These are phyloP conservation scores for Candidula unifasciata DNA, from an alignment of 2,888 invertebrate species.

Conservation along the genomic window DNA sequence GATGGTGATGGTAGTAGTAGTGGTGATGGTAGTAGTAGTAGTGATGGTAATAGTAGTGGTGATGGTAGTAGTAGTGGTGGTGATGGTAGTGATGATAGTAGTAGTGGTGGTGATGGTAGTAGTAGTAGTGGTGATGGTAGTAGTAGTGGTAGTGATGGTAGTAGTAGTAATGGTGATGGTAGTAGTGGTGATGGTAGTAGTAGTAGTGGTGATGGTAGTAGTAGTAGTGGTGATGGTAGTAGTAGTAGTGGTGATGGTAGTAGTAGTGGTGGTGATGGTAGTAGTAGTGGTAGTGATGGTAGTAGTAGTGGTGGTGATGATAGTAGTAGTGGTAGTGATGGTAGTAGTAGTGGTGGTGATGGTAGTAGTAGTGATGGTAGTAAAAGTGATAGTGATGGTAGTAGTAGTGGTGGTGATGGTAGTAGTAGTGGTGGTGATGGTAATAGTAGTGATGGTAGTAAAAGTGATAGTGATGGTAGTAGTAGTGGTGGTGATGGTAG, in stretches of 20 bases:
- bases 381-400: no score
- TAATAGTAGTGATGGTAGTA: no score
- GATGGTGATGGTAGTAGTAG: neutral
- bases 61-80: slow-evolving; percentile 1
- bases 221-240: slow-evolving; percentile 9
- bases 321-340: slow-evolving; percentile 26
- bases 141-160: slow-evolving; percentile 9
- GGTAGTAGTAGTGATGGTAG: neutral
- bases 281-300: slow-evolving; percentile 3
- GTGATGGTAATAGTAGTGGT: slow-evolving; percentile 13
- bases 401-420: no score
- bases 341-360: neutral
- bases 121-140: slow-evolving; percentile 21
- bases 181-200: neutral
- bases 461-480: no score
- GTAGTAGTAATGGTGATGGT: neutral
- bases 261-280: slow-evolving; percentile 3
- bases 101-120: neutral
- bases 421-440: no score
- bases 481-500: no score
- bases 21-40: slow-evolving; percentile 3
- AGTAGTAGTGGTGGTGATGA: slow-evolving; percentile 4
- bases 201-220: neutral
- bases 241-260: slow-evolving; percentile 13
- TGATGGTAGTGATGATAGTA: neutral